Conservation (phyloP, 1,140 invertebrate genomes). For the Orius insidiosus region DNA sequence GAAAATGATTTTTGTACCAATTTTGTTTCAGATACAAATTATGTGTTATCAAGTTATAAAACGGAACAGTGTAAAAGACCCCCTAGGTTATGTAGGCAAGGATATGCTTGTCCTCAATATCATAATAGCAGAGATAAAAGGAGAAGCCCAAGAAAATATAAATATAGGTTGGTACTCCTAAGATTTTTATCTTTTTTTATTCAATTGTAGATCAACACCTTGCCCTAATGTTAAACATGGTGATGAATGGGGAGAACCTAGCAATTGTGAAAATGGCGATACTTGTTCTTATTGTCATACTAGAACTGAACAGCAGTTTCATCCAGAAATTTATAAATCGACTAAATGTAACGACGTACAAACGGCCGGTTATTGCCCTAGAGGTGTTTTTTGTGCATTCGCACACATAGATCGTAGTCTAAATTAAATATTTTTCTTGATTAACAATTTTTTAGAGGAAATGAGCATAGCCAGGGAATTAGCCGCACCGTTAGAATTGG, state of each 20-base stretch:
- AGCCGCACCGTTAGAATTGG: constrained; percentile 52
- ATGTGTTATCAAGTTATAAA: constrained; percentile 95
- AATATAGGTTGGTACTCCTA: constrained; percentile 51
- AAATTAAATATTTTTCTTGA: too few relatives aligned
- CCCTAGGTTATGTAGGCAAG: constrained; percentile 88
- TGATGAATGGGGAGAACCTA: constrained; percentile 97
- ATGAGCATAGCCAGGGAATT: constrained; percentile 60
- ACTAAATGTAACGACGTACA: constrained; percentile 98
- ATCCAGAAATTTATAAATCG: constrained; percentile 98
- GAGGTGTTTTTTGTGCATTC: constrained; percentile 97
- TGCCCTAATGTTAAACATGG: constrained; percentile 97
- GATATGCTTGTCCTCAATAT: constrained; percentile 96
- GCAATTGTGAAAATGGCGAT: constrained; percentile 88
- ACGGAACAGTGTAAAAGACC: constrained; percentile 94
- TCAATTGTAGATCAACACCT: constrained; percentile 75
- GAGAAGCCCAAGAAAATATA: constrained; percentile 66
- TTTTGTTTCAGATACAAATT: constrained; percentile 84
- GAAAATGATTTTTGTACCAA: too few relatives aligned
- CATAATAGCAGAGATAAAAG: constrained; percentile 93
- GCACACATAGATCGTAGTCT: constrained; percentile 93
- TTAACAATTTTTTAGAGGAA: constrained; percentile 42
- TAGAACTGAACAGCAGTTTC: constrained; percentile 98
- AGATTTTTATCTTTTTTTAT: not conserved
- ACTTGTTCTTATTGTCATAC: constrained; percentile 93
- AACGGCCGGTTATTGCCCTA: constrained; percentile 89